These are phyloP conservation scores for Tympanuchus pallidicinctus DNA, from an alignment of 2,113 vertebrate genomes.

Conservation along the genomic window DNA sequence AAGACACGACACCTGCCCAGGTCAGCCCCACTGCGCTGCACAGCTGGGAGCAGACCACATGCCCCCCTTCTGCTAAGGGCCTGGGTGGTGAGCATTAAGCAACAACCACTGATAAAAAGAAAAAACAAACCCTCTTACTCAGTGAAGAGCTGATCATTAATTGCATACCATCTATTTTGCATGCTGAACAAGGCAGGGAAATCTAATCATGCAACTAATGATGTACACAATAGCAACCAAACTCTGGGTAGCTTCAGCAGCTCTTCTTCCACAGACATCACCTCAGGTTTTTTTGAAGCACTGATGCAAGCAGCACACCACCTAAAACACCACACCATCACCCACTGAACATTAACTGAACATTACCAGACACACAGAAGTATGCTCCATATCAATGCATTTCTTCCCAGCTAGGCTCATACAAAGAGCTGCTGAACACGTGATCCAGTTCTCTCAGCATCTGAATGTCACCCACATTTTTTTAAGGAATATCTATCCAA, in stretches of 20 bases:
- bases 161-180: neutral
- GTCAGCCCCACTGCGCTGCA: neutral
- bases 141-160: neutral
- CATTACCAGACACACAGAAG: neutral
- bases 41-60: fast-evolving
- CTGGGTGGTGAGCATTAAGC: neutral
- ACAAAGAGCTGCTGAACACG: fast-evolving
- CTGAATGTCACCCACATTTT: neutral
- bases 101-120: neutral
- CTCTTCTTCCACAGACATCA: neutral
- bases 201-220: conserved; percentile 12
- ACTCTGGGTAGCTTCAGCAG: neutral
- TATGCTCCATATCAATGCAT: neutral
- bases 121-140: neutral
- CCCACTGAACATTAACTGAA: neutral
- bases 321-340: neutral
- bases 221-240: neutral
- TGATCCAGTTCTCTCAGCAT: neutral
- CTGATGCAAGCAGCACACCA: neutral
- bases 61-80: neutral
- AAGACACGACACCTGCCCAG: neutral
- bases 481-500: neutral
- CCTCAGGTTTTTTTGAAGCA: neutral
- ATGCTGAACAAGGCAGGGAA: neutral
- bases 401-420: neutral